Evolutionary conservation across 1,140 invertebrate species (phyloP), one percentile per base, ranked within the genome.

Genomic region (Antheraea mylitta): DNA sequence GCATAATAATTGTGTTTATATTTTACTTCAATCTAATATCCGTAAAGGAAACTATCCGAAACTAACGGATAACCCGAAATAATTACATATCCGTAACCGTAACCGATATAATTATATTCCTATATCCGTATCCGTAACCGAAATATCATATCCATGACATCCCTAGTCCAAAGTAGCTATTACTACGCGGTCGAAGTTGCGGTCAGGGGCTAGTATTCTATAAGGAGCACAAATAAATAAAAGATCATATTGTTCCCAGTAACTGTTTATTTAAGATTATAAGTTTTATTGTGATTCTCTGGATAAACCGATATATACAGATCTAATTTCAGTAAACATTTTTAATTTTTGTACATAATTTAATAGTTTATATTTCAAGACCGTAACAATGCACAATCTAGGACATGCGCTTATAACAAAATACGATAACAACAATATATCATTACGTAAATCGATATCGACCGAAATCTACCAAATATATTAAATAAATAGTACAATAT

Each of bases 301-400:
- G 67, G 78, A 74, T 53, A 53, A 76, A 80, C 72, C 76, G 45
- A 53, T 16, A 79, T 77, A 77, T 77, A 82, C 82, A 85, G 85
- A 82, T 81, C 79, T 81, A 76, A 69, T 68, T 30, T 59, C 65
- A 63, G 64, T 69, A 71, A 76, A 67, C 71, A 59, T 36, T 62
- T 66, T 64, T 38, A 45, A 65, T 22, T 18, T 18, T 45, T 19
- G 18, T 63, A 63, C 30, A n/a, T 53, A 53, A 53, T 53, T 13
- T 1, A 53, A 53, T 53, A 0, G 45, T 5, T 53, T 53, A 53
- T n/a, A 48, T 68, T 65, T 58, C 36, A 74, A 69, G 37, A 61
- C 67, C 60, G 37, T 77, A 80, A 73, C 82, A 87, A 88, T 88
- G 82, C 83, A 89, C 85, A 83, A 70, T 82, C 82, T 88, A 87